A percentile compares a stretch with the other conserved stretches of the same genome.
Evolutionary conservation across 2,888 invertebrate genomes (phyloP).

Genomic region (Chamaedrilus cognettii): DNA sequence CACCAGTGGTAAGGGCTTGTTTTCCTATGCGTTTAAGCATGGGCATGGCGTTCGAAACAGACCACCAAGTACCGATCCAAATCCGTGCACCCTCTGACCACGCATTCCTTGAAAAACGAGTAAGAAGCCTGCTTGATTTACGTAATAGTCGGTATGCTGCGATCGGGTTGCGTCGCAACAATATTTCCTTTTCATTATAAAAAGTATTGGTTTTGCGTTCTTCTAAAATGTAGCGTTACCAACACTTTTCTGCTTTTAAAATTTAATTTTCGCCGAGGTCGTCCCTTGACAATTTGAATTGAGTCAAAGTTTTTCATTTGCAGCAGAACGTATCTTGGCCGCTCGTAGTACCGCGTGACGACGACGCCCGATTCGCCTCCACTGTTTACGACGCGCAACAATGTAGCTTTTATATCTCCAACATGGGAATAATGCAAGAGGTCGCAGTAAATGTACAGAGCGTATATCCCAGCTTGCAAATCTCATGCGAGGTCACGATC

Average conservation of each 20-base stretch:
- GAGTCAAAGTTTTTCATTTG: constrained; percentile 4
- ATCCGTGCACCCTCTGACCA: constrained; percentile 1
- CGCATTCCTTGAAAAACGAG: background rate
- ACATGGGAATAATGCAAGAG: background rate
- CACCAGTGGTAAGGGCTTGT: background rate
- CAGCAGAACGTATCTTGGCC: background rate
- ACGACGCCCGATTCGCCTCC: background rate
- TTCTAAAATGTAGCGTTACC: constrained; percentile 2
- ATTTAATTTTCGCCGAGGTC: background rate
- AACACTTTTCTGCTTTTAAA: background rate
- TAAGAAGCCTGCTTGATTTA: background rate
- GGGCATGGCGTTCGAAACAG: background rate
- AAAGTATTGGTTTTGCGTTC: background rate
- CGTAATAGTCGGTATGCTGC: background rate
- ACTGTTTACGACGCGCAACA: background rate
- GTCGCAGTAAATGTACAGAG: constrained; percentile 5
- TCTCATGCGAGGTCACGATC: background rate
- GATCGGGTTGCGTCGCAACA: background rate
- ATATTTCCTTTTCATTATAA: constrained; percentile 3
- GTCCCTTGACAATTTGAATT: background rate
- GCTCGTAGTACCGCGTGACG: background rate
- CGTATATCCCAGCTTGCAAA: background rate
- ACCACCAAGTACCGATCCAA: background rate
- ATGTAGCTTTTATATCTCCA: background rate
- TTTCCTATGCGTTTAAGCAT: background rate